Evolutionary conservation across 2,888 invertebrate genomes (phyloP).

Genomic region (Alsophila aescularia): DNA sequence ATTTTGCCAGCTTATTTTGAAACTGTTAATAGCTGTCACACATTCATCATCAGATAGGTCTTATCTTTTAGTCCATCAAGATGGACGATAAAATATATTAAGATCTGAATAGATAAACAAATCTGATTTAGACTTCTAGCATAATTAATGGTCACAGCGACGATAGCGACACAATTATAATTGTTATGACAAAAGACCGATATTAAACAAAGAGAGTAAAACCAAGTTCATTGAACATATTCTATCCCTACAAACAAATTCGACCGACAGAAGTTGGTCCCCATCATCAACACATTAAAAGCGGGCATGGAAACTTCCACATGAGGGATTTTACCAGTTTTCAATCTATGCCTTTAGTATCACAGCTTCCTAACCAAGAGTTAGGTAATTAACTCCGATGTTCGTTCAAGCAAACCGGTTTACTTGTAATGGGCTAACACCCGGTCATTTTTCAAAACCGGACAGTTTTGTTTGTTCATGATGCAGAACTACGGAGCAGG

Average conservation of each 20-base stretch:
- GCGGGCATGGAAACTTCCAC: conserved; percentile 33
- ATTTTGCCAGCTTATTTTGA: too few species aligned
- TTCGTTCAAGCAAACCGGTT: conserved; percentile 44
- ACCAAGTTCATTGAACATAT: not conserved
- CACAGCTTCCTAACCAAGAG: conserved; percentile 37
- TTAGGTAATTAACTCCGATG: conserved; percentile 55
- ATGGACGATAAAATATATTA: too few species aligned
- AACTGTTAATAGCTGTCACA: too few species aligned
- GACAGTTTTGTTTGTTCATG: not conserved
- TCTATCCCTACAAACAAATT: not conserved
- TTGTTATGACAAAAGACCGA: too few species aligned
- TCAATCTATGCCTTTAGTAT: conserved; percentile 34
- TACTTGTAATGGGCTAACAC: conserved; percentile 7
- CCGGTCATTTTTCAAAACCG: not conserved
- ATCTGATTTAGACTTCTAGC: too few species aligned
- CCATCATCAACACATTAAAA: conserved; percentile 18
- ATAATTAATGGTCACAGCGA: too few species aligned
- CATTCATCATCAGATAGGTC: too few species aligned
- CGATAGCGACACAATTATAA: too few species aligned
- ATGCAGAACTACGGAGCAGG: too few species aligned
- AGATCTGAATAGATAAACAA: too few species aligned
- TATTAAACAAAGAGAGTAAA: too few species aligned
- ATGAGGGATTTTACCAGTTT: conserved; percentile 42
- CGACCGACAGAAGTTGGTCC: not conserved
- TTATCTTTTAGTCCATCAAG: too few species aligned